Evolutionary conservation across 2,113 vertebrate species (phyloP), one percentile per base, ranked within the genome.

Genomic region (Gnathochromis pfefferi): DNA sequence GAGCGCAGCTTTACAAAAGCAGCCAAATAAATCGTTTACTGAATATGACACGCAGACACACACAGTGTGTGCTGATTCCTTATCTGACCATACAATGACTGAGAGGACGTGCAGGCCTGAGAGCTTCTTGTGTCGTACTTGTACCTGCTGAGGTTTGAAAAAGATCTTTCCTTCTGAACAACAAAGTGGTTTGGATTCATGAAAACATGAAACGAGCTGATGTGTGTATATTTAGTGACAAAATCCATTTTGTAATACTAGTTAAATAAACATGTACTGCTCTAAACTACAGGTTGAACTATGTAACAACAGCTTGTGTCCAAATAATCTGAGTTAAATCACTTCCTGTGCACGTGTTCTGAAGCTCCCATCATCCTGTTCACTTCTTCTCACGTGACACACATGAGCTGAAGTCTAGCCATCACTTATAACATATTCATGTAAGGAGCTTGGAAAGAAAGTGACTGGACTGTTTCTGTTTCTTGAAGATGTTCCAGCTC

Each of bases 21-120:
- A 86, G 93, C 84, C 51, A 91, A 94, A 94, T 88, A 94, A 95
- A 93, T 84, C 51, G 65, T 91, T 95, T 89, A 94, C 70, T 87
- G 85, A 82, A 9, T 6, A 49, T 31, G 78, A 51, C 12, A n/a
- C 10, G 17, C 45, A 75, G 23, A 75, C 70, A 49, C 42, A 75
- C 40, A 73, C 6, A 8, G 26, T 33, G 42, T 78, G 42, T 0
- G 42, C 23, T 19, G 31, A 63, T 21, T 23, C 3, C 63, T 40
- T 49, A 13, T n/a, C 45, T 78, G 42, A 19, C 68, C 68, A 0
- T 5, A 2, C 10, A 28, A 9, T 28, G 40, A 12, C 42, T 47
- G 70, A 75, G 16, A 49, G 26, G 42, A 75, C 1, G 9, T 0
- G 70, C 16, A 9, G 45, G 45, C 73, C 73, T 31, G n/a, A 51